Percentiles rank a stretch among this genome's conserved stretches.
phyloP scores from a whole-genome alignment of 2,113 vertebrate genomes.

The Aix galericulata region DNA sequence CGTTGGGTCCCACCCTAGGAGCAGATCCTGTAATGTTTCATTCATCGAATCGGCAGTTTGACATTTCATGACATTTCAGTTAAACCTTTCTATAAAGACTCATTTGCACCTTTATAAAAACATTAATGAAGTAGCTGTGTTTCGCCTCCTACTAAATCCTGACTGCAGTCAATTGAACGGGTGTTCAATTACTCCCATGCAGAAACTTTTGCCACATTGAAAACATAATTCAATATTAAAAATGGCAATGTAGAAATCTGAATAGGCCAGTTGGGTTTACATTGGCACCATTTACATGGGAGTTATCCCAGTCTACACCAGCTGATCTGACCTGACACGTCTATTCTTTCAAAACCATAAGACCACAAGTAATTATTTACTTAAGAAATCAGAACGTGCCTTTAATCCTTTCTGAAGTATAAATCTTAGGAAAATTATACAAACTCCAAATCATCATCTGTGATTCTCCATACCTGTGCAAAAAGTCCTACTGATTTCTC shows the following conservation, averaged over 20 bases:
- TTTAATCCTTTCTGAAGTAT: not conserved
- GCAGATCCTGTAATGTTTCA: not conserved
- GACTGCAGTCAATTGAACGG: rapidly evolving
- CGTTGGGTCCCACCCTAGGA: not conserved
- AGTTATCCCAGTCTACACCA: not conserved
- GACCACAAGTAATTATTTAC: not conserved
- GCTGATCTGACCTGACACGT: not conserved
- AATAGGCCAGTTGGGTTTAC: not conserved
- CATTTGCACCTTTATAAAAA: not conserved
- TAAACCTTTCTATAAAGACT: not conserved
- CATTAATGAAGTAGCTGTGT: not conserved
- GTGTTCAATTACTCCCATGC: not conserved
- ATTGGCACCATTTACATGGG: not conserved
- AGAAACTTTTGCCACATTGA: not conserved
- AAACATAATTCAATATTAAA: not conserved
- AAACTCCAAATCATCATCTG: not conserved
- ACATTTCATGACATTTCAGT: not conserved
- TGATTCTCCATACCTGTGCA: not conserved
- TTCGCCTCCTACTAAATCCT: not conserved
- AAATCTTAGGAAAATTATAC: not conserved
- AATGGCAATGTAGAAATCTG: not conserved
- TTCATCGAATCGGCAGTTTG: not conserved
- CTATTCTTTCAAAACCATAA: not conserved
- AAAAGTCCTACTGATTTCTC: not conserved
- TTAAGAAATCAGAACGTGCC: not conserved